Conservation (phyloP, 2,888 invertebrate genomes). For the Thymelicus sylvestris region DNA sequence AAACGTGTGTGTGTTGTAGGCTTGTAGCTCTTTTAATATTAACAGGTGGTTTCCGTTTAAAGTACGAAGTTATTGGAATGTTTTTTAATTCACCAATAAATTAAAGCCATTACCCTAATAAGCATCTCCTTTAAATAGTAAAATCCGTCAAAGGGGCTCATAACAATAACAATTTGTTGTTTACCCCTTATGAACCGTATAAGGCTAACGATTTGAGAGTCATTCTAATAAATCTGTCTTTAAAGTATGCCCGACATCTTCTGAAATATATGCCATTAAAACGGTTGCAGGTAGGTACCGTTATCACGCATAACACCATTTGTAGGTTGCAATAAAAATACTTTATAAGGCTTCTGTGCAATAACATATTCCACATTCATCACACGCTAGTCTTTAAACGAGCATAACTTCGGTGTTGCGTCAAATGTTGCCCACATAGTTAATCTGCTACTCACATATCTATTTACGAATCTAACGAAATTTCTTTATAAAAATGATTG, state of each 20-base stretch:
- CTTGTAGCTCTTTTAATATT: not conserved
- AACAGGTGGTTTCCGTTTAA: not conserved
- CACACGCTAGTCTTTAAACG: constrained; percentile 29
- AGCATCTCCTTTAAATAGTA: constrained; percentile 9
- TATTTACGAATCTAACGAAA: not conserved
- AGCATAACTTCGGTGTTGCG: constrained; percentile 26
- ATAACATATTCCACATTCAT: constrained; percentile 25
- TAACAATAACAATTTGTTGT: constrained; percentile 26
- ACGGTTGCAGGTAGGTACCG: constrained; percentile 4
- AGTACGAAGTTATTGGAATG: not conserved
- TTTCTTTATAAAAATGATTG: not conserved
- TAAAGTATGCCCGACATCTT: constrained; percentile 24
- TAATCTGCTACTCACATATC: not conserved
- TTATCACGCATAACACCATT: constrained; percentile 32
- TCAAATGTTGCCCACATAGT: constrained; percentile 7
- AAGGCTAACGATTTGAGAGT: constrained; percentile 21
- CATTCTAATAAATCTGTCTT: constrained; percentile 32
- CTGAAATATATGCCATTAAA: constrained; percentile 28
- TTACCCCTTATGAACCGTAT: constrained; percentile 1
- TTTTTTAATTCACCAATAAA: not conserved
- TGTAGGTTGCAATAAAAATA: constrained; percentile 32
- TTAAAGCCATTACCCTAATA: constrained; percentile 5
- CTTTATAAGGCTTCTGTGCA: constrained; percentile 32
- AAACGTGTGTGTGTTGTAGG: no score
- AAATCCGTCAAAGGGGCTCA: constrained; percentile 19